Conservation (phyloP, 1,140 invertebrate genomes). For the Sycophaga agraensis region DNA sequence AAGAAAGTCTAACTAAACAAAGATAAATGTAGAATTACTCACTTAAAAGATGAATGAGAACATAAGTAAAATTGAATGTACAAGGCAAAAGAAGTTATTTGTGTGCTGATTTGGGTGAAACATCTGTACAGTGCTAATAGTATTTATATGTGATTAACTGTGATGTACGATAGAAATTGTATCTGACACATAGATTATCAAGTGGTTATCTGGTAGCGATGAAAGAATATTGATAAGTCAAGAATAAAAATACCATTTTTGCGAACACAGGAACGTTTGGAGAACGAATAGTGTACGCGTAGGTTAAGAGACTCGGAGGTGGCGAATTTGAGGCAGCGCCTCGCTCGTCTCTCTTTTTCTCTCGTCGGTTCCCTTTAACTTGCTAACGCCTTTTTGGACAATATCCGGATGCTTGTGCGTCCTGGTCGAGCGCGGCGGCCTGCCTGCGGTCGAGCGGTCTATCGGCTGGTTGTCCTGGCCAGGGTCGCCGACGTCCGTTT, state of each 20-base stretch:
- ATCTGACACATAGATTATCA: too few relatives aligned
- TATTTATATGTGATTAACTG: too few relatives aligned
- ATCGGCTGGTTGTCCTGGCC: conserved; percentile 1
- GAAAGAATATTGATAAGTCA: not conserved
- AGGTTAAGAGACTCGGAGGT: conserved; percentile 21
- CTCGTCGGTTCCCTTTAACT: conserved; percentile 3
- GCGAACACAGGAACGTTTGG: not conserved
- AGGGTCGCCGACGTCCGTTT: not conserved
- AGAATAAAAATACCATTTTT: conserved; percentile 15
- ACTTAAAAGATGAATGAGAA: too few relatives aligned
- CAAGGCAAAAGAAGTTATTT: too few relatives aligned
- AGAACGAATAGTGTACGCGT: conserved; percentile 5
- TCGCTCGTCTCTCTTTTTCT: not conserved
- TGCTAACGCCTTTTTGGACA: conserved; percentile 4
- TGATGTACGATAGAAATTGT: too few relatives aligned
- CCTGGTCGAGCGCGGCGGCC: not conserved
- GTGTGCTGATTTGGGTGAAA: too few relatives aligned
- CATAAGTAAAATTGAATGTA: too few relatives aligned
- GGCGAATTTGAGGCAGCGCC: conserved; percentile 3
- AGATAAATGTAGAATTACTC: too few relatives aligned
- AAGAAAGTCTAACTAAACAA: too few relatives aligned
- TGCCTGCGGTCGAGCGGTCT: too few relatives aligned
- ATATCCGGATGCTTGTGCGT: not conserved
- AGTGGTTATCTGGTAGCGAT: not conserved
- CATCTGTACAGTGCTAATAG: too few relatives aligned